These are phyloP conservation scores for Danionella cerebrum DNA, from an alignment of 2,113 vertebrate species.

Conservation along the genomic window DNA sequence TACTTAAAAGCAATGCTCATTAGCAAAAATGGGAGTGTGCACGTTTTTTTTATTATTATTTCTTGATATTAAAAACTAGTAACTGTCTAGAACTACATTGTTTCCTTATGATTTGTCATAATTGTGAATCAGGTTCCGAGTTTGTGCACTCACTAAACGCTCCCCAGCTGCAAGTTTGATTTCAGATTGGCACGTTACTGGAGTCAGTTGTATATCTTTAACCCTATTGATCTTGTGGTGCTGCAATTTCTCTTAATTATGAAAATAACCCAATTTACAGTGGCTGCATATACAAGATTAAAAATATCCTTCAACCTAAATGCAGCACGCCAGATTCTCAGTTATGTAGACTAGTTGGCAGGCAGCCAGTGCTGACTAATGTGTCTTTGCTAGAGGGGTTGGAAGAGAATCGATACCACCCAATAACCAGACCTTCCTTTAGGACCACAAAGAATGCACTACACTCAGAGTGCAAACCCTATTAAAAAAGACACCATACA, in stretches of 20 bases:
- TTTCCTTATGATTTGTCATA: neutral
- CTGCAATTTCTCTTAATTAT: constrained; percentile 61
- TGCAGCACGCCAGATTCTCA: constrained; percentile 38
- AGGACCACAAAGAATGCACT: constrained; percentile 51
- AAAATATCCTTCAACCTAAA: constrained; percentile 49
- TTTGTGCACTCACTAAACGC: neutral
- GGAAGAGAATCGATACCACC: constrained; percentile 60
- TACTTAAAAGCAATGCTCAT: too few relatives aligned
- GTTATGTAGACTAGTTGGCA: constrained; percentile 47
- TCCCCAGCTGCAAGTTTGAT: constrained; percentile 43
- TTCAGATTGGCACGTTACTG: constrained; percentile 49
- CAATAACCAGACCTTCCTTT: constrained; percentile 54
- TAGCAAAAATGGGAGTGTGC: too few relatives aligned
- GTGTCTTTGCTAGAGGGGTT: constrained; percentile 52
- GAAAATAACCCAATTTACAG: constrained; percentile 56
- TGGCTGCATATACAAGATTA: constrained; percentile 53
- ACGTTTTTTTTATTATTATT: too few relatives aligned
- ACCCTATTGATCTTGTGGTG: constrained; percentile 54
- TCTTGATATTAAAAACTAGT: too few relatives aligned
- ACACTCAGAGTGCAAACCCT: constrained; percentile 65
- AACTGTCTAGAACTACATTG: neutral
- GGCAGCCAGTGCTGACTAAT: constrained; percentile 59
- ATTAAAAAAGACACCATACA: constrained; percentile 67
- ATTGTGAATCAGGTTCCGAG: neutral
- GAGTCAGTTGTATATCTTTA: constrained; percentile 46